Evolutionary conservation across 1,140 invertebrate genomes (phyloP).

Genomic region (Trichonephila inaurata): DNA sequence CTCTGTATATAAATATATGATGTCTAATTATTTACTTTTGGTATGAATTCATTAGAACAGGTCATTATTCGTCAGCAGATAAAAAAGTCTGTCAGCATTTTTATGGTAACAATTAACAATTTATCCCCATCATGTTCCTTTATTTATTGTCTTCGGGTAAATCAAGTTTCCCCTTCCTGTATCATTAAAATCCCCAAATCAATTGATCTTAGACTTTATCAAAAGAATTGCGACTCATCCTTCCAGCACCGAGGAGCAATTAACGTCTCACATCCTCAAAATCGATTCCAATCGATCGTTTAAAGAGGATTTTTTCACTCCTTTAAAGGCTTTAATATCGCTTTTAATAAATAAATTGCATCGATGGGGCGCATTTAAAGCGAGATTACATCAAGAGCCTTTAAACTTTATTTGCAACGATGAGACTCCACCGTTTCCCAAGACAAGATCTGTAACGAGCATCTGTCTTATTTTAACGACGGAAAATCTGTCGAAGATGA

Average conservation of each 20-base stretch:
- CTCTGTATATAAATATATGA: no score
- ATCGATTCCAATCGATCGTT: conserved; percentile 4
- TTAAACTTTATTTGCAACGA: background rate
- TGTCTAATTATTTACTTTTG: no score
- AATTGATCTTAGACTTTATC: background rate
- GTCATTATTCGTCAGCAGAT: no score
- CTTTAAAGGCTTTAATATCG: background rate
- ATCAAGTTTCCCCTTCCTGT: background rate
- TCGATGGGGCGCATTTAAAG: background rate
- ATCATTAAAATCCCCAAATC: background rate
- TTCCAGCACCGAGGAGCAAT: background rate
- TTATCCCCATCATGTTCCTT: background rate
- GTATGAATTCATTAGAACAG: no score
- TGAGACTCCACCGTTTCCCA: background rate
- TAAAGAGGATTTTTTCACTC: background rate
- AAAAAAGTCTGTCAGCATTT: no score
- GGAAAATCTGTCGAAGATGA: background rate
- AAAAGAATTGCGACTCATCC: background rate
- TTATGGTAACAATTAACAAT: no score
- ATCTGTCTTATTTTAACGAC: background rate
- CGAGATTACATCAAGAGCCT: conserved; percentile 3
- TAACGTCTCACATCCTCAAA: background rate
- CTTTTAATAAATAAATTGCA: conserved; percentile 34
- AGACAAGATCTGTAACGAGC: conserved; percentile 9
- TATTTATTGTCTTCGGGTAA: background rate